Base-by-base conservation (phyloP, 2,113 vertebrate genomes). In the Donacobius atricapilla region DNA sequence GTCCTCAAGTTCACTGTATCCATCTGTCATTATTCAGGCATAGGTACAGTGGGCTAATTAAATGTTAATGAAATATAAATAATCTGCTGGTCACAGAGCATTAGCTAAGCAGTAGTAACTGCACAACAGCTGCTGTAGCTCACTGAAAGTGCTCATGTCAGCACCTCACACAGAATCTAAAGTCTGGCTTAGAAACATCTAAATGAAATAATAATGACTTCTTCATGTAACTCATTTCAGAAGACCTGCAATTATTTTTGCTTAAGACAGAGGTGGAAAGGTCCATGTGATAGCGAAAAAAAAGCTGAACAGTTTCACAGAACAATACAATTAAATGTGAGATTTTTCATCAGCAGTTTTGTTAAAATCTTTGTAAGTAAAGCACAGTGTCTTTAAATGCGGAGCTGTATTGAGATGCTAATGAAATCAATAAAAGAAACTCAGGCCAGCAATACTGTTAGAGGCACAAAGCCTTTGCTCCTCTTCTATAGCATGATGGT, bases 21-120 rank as follows among this genome's bases (percentile, higher is more conserved):
- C 96, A 96, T 96, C 96, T 97, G 97, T 91, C 90, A 95, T 81
- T 90, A 90, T 69, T 92, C 94, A 96, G 57, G 83, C 92, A 93
- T 80, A 97, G 94, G 93, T 97, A 96, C 89, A 82, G 53, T 92
- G 83, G 83, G 83, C 92, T 97, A 97, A 96, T 97, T 96, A 97
- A 97, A 97, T 96, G 96, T 96, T 97, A 97, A 97, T 96, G 93
- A 97, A 97, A 97, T 96, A 96, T 72, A 97, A 97, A 97, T 97
- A 97, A 96, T 96, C 92, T 63, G 75, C 53, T 90, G 72, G 75
- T 96, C 70, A 58, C 69, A 93, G 93, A 96, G 94, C 85, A 89
- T 96, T 96, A 96, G 94, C 87, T 95, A 94, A 95, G 95, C 79
- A 94, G 72, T 65, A 86, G 91, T 90, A 93, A 96, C 91, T 86